These are phyloP conservation scores for Diabrotica balteata DNA, from an alignment of 2,888 invertebrate species.

Conservation along the genomic window DNA sequence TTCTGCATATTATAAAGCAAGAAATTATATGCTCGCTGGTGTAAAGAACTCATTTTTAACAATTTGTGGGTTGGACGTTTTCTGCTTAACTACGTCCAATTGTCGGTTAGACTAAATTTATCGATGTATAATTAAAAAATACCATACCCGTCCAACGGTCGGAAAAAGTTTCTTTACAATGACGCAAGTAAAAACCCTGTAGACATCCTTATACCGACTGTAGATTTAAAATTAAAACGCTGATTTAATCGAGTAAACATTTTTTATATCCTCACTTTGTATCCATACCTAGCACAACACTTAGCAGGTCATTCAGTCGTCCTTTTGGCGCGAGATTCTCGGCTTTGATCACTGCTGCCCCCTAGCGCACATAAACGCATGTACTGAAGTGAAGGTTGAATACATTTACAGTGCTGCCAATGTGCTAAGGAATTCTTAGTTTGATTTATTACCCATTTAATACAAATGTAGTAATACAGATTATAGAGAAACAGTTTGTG, in stretches of 20 bases:
- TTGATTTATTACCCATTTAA: too few relatives aligned
- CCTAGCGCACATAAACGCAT: conserved; percentile 6
- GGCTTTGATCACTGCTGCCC: not conserved
- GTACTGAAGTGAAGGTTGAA: conserved; percentile 11
- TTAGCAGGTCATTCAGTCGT: conserved; percentile 9
- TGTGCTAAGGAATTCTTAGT: not conserved
- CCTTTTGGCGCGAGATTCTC: conserved; percentile 10
- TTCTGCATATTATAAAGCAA: too few relatives aligned
- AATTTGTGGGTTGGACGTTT: too few relatives aligned
- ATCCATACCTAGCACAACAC: not conserved
- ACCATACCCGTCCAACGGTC: too few relatives aligned
- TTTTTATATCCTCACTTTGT: conserved; percentile 1
- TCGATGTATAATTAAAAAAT: too few relatives aligned
- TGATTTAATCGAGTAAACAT: conserved; percentile 6
- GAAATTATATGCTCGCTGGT: too few relatives aligned
- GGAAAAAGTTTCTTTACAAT: not conserved
- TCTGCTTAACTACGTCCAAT: too few relatives aligned
- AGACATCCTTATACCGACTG: conserved; percentile 2
- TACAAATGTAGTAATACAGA: too few relatives aligned
- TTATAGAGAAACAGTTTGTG: too few relatives aligned
- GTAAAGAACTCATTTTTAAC: too few relatives aligned
- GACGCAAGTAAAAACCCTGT: conserved; percentile 6
- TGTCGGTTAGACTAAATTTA: too few relatives aligned
- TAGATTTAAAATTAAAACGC: conserved; percentile 1
- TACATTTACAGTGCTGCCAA: conserved; percentile 30